These are phyloP conservation scores for Xestia c-nigrum DNA, from an alignment of 2,888 invertebrate species.

Conservation along the genomic window DNA sequence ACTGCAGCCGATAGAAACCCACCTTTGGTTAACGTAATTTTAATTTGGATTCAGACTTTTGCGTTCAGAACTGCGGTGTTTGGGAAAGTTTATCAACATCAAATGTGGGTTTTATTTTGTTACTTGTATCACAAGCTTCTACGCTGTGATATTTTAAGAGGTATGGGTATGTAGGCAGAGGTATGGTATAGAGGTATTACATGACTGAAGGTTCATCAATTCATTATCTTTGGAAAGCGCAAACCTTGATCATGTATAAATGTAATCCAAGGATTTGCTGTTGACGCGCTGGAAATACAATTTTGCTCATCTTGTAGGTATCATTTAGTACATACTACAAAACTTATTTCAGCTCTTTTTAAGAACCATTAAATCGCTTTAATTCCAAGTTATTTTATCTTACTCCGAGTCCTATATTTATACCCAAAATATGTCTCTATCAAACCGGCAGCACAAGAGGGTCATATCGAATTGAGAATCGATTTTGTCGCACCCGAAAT, in stretches of 20 bases:
- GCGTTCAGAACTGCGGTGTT: slow-evolving; percentile 14
- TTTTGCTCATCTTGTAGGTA: not conserved
- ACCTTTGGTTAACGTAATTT: slow-evolving; percentile 70
- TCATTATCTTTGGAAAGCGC: not conserved
- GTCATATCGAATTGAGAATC: slow-evolving; percentile 89
- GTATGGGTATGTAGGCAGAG: no score
- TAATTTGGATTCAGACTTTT: slow-evolving; percentile 55
- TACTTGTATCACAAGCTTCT: not conserved
- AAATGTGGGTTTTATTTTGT: not conserved
- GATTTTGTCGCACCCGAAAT: slow-evolving; percentile 89
- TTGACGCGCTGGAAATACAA: not conserved
- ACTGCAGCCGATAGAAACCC: slow-evolving; percentile 81
- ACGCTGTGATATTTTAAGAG: not conserved
- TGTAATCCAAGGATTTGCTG: not conserved
- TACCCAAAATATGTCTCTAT: slow-evolving; percentile 75
- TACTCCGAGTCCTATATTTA: slow-evolving; percentile 46
- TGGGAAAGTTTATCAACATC: slow-evolving; percentile 10
- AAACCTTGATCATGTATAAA: not conserved
- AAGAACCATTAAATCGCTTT: not conserved
- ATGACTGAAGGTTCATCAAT: not conserved
- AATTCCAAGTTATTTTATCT: slow-evolving; percentile 38
- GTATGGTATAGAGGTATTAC: not conserved
- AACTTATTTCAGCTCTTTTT: not conserved
- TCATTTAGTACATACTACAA: not conserved
- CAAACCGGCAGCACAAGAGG: slow-evolving; percentile 83